Conservation (phyloP, 64 coral and sea anemone species). For the Acropora yongei region DNA sequence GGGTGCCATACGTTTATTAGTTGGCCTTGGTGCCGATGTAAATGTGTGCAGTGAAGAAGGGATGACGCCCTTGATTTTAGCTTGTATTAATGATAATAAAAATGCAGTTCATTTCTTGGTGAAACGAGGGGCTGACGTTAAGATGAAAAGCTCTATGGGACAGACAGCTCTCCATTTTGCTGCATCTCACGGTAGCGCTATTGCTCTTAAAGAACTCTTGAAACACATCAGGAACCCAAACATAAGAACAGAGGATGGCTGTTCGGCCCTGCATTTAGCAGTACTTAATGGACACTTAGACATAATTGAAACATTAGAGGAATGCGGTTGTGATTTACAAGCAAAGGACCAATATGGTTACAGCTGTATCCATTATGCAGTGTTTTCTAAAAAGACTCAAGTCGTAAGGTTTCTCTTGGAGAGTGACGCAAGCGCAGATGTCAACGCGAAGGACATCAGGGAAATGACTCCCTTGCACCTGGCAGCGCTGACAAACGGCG, state of each 20-base stretch:
- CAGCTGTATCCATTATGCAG: slow-evolving; percentile 62
- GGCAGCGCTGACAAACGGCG: slow-evolving; percentile 56
- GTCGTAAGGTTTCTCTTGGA: slow-evolving; percentile 41
- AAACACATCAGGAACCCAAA: slow-evolving; percentile 30
- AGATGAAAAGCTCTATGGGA: slow-evolving; percentile 11
- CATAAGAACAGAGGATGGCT: slow-evolving; percentile 48
- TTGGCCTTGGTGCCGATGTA: slow-evolving; percentile 64
- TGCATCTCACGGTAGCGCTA: slow-evolving; percentile 52
- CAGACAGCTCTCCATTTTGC: slow-evolving; percentile 80
- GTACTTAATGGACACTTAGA: slow-evolving; percentile 18
- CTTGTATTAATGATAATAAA: slow-evolving; percentile 48
- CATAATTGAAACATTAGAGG: slow-evolving; percentile 32
- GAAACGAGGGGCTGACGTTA: slow-evolving; percentile 54
- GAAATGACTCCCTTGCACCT: slow-evolving; percentile 81
- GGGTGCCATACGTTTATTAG: slow-evolving; percentile 50
- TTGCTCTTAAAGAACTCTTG: slow-evolving; percentile 55
- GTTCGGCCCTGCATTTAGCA: slow-evolving; percentile 71
- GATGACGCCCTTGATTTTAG: slow-evolving; percentile 67
- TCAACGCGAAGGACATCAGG: slow-evolving; percentile 26
- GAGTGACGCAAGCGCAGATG: slow-evolving; percentile 30
- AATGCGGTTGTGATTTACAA: slow-evolving; percentile 57
- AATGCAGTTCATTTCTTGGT: slow-evolving; percentile 48
- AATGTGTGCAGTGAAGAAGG: slow-evolving; percentile 57
- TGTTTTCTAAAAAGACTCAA: slow-evolving; percentile 33
- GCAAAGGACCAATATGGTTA: slow-evolving; percentile 64